These are phyloP conservation scores for Scotopteryx bipunctaria DNA, from an alignment of 2,888 invertebrate species.

Conservation along the genomic window DNA sequence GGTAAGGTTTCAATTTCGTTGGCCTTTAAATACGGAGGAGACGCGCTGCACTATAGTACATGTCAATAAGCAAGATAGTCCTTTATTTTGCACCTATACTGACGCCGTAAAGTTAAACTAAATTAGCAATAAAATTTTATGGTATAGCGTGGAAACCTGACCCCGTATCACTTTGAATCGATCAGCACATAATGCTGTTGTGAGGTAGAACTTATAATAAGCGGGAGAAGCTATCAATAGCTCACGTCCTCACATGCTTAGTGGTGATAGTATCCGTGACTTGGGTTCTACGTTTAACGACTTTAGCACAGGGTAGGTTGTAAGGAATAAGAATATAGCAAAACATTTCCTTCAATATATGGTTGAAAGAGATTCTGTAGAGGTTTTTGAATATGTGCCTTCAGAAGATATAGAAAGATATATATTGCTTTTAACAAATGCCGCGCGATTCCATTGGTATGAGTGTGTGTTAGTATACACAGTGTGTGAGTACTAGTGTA, in stretches of 20 bases:
- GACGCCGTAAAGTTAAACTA: constrained; percentile 40
- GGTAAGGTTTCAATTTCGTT: constrained; percentile 9
- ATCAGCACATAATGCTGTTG: constrained; percentile 52
- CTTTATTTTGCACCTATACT: constrained; percentile 34
- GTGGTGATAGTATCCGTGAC: constrained; percentile 64
- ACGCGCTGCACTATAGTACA: neutral
- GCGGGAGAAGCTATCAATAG: constrained; percentile 30
- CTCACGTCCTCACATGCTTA: constrained; percentile 60
- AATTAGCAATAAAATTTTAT: constrained; percentile 64
- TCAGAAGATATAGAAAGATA: no score
- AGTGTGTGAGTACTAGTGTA: no score
- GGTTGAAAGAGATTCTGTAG: no score
- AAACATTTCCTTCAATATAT: no score
- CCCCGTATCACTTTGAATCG: constrained; percentile 62
- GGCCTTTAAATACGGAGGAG: neutral
- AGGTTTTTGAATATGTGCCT: no score
- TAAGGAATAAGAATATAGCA: neutral
- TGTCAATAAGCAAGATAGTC: constrained; percentile 24
- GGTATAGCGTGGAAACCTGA: constrained; percentile 48
- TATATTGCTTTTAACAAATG: no score
- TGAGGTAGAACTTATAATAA: constrained; percentile 60
- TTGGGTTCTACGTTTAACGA: constrained; percentile 31
- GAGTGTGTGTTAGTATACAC: no score
- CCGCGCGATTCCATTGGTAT: no score
- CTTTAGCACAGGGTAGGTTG: neutral